phyloP scores from a whole-genome alignment of 2,797 vertebrate genomes.

The Pyrocephalus nanus region DNA sequence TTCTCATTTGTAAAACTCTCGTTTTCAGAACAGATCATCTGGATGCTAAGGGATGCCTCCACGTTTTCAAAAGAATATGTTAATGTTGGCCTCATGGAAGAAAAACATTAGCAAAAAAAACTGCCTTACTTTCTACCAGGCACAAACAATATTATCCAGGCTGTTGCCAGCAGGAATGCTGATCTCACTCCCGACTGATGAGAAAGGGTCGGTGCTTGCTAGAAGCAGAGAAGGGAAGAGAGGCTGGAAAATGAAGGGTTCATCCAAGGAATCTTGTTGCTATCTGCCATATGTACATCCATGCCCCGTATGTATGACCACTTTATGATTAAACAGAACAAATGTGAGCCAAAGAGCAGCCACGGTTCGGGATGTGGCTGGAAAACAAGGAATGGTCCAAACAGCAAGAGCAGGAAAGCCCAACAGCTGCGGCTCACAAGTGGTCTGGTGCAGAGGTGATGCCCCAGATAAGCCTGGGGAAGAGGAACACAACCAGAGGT shows the following conservation, averaged over 20 bases:
- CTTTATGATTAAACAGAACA: not conserved
- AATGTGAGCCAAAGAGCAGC: accelerated
- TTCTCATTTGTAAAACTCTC: not conserved
- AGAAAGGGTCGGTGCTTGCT: not conserved
- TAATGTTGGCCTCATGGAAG: not conserved
- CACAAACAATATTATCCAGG: not conserved
- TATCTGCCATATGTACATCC: not conserved
- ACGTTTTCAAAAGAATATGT: not conserved
- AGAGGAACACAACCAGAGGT: not conserved
- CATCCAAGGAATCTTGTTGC: not conserved
- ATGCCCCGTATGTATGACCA: not conserved
- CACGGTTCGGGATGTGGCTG: accelerated
- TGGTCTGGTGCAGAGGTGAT: not conserved
- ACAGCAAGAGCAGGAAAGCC: not conserved
- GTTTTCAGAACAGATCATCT: conserved; percentile 25
- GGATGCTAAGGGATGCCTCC: not conserved
- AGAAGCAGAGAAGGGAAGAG: not conserved
- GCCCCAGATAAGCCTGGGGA: not conserved
- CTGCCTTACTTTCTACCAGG: not conserved
- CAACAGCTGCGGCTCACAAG: not conserved
- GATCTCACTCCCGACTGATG: not conserved
- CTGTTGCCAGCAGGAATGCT: conserved; percentile 22
- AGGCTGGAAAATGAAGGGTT: not conserved
- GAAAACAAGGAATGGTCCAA: not conserved
- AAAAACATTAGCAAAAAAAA: not conserved